A percentile compares a stretch with the other conserved stretches of the same genome.
phyloP scores from a whole-genome alignment of 1,140 invertebrate genomes.

The Magallana ariakensis region DNA sequence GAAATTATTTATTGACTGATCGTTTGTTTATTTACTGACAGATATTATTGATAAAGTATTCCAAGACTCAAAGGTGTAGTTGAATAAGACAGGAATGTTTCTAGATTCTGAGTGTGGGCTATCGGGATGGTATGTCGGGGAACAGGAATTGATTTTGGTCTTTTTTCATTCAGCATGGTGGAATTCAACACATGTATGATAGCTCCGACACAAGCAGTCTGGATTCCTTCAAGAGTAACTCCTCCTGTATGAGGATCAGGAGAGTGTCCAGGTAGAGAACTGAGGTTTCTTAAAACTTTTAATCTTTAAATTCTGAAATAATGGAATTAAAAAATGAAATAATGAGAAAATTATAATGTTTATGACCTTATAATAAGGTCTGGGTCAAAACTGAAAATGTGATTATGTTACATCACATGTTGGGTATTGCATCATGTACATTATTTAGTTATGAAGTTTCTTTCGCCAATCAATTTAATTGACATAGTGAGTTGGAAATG shows the following conservation, averaged over 20 bases:
- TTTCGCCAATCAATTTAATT: too few relatives aligned
- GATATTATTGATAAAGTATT: neutral
- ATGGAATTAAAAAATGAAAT: too few relatives aligned
- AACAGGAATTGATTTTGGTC: neutral
- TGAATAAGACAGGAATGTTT: neutral
- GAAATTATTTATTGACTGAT: slow-evolving; percentile 23
- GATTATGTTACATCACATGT: too few relatives aligned
- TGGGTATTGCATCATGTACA: too few relatives aligned
- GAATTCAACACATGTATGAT: slow-evolving; percentile 70
- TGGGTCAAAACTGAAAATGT: too few relatives aligned
- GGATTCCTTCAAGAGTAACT: slow-evolving; percentile 65
- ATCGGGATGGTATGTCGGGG: neutral
- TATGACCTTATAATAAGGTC: too few relatives aligned
- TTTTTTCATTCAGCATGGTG: slow-evolving; percentile 58
- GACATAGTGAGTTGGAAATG: too few relatives aligned
- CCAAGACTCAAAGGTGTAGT: neutral
- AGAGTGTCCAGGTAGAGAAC: slow-evolving; percentile 66
- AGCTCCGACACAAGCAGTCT: slow-evolving; percentile 68
- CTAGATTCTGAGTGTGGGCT: neutral
- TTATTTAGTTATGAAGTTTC: too few relatives aligned
- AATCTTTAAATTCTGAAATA: neutral
- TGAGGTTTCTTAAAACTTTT: neutral
- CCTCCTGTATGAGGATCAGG: slow-evolving; percentile 68
- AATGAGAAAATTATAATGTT: too few relatives aligned
- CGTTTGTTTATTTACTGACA: slow-evolving; percentile 34